Base-by-base conservation (phyloP, 2,888 invertebrate genomes). In the Bugulina stolonifera region DNA sequence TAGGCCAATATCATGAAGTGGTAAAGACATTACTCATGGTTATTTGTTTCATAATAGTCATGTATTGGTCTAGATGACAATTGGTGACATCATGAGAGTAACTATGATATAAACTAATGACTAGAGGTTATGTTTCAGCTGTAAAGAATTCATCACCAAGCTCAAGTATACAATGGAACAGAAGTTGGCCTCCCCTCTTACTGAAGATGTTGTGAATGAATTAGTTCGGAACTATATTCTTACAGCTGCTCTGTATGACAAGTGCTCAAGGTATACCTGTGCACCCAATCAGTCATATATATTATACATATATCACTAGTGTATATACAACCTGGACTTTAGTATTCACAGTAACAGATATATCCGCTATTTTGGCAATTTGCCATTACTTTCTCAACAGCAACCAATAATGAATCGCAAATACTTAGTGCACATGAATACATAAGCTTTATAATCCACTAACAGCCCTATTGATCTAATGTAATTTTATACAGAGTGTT, bases 51-150 rank as follows among this genome's bases (percentile, higher is more conserved):
- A n/a, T n/a, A n/a, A n/a, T n/a, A n/a, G n/a, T n/a, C n/a, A n/a
- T n/a, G n/a, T n/a, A n/a, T n/a, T n/a, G n/a, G n/a, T n/a, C n/a
- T n/a, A n/a, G n/a, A n/a, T n/a, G n/a, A n/a, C n/a, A n/a, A n/a
- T n/a, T n/a, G n/a, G n/a, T n/a, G n/a, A n/a, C n/a, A n/a, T n/a
- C n/a, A n/a, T n/a, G n/a, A n/a, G n/a, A n/a, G n/a, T n/a, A n/a
- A n/a, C n/a, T n/a, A n/a, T n/a, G n/a, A n/a, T n/a, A n/a, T n/a
- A n/a, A n/a, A n/a, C n/a, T n/a, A n/a, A n/a, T n/a, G n/a, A n/a
- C n/a, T n/a, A n/a, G n/a, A n/a, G n/a, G n/a, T n/a, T n/a, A n/a
- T 55, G 55, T 23, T 55, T 55, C 32, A 64, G 64, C 64, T 64
- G 64, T 32, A 27, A 64, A 32, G 64, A 64, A 27, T 64, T 64